Evolutionary conservation across 2,888 invertebrate species (phyloP), one percentile per base, ranked within the genome.

Genomic region (Portevinia maculata): DNA sequence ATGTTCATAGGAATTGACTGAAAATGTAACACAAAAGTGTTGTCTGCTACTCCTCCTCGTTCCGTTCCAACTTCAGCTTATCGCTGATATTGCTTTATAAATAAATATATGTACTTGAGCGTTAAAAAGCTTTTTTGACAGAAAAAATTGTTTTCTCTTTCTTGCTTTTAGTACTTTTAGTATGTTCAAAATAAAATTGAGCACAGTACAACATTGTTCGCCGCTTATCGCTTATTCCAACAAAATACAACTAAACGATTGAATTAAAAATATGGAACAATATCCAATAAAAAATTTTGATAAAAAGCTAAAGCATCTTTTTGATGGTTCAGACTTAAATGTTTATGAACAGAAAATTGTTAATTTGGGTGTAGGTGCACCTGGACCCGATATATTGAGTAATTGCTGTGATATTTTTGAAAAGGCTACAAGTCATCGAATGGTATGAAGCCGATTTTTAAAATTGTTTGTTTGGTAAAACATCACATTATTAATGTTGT

Each of bases 341-440:
- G 92, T 92, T 17, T 93, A 93, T 79, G 88, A 91, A 3, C 84
- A 88, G 4, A 87, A 87, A 13, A 83, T 90, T 3, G 87, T 90
- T 2, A 92, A 92, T 85, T 87, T 93, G 21, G 91, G 92, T 1
- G 92, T 92, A 0, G 93, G 93, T 7, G 92, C 92, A 7, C 93
- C 92, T 0, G 92, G 93, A 0, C 91, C 92, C 1, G 92, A 92
- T 85, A 86, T 92, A 4, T 88, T 93, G 1, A 87, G 90, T 74
- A 86, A 90, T 44, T 92, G 92, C 73, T 89, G 89, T 17, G 88
- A 90, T 9, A 90, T 92, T 59, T 91, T 93, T 84, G 87, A 88
- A 53, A 88, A 87, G 84, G 92, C 92, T 0, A 92, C 92, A 0
- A 85, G 86, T 34, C 92, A 92, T 85, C 89, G 92, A 86, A 86